A percentile compares a stretch with the other conserved stretches of the same genome.
phyloP scores from a whole-genome alignment of 2,888 invertebrate genomes.

The Gastrophysa polygoni region DNA sequence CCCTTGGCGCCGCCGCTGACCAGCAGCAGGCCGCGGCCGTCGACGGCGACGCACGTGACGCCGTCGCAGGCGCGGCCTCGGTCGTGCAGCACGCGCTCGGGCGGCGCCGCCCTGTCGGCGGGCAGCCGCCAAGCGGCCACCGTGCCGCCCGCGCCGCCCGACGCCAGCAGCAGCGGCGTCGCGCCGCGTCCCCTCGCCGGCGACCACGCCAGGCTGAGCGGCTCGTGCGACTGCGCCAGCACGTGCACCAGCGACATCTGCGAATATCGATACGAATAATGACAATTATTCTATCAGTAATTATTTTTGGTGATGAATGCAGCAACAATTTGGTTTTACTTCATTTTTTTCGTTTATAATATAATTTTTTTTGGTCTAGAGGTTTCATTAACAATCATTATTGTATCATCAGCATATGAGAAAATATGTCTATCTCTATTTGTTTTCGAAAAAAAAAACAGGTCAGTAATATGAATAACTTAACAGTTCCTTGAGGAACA shows the following conservation, averaged over 20 bases:
- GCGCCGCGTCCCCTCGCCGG: conserved; percentile 57
- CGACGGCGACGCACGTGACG: conserved; percentile 61
- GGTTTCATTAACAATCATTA: too few relatives aligned
- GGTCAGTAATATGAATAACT: too few relatives aligned
- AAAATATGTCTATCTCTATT: too few relatives aligned
- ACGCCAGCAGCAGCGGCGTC: conserved; percentile 57
- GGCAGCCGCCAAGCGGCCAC: conserved; percentile 60
- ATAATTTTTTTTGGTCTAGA: too few relatives aligned
- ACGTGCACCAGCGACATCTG: conserved; percentile 51
- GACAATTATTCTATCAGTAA: too few relatives aligned
- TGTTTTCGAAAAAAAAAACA: too few relatives aligned
- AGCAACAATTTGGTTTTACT: too few relatives aligned
- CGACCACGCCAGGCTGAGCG: conserved; percentile 63
- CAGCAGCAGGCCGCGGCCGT: conserved; percentile 61
- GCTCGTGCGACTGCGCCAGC: conserved; percentile 59
- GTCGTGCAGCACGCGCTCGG: conserved; percentile 55
- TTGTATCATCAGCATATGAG: too few relatives aligned
- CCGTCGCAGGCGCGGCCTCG: conserved; percentile 63
- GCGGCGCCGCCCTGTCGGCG: conserved; percentile 41
- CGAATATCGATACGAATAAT: not conserved
- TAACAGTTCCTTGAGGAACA: too few relatives aligned
- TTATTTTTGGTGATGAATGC: too few relatives aligned
- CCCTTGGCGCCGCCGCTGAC: conserved; percentile 62
- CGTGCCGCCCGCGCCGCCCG: conserved; percentile 63
- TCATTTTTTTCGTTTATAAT: too few relatives aligned